phyloP scores from a whole-genome alignment of 2,113 vertebrate genomes.

The Aramus guarauna region DNA sequence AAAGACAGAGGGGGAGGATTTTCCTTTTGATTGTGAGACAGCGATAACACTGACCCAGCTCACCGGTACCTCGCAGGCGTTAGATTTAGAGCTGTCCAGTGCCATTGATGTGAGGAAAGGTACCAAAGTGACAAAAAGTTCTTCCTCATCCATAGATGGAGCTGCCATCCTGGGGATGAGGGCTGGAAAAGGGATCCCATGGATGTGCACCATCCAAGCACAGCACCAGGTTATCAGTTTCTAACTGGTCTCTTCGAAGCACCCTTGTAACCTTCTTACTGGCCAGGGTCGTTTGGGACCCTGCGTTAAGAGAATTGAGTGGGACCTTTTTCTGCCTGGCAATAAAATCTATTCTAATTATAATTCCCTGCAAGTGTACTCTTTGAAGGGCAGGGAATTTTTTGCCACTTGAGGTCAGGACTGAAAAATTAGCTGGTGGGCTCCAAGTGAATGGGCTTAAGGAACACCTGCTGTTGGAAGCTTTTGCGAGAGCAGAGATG shows the following conservation, averaged over 20 bases:
- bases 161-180: too few species aligned
- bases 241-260: not conserved
- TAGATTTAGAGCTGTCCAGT: not conserved
- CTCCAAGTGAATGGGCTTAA: rapidly evolving
- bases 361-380: not conserved
- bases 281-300: not conserved
- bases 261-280: not conserved
- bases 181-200: rapidly evolving
- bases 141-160: not conserved
- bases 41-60: not conserved
- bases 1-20: not conserved
- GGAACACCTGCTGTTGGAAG: not conserved
- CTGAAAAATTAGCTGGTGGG: not conserved
- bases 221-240: not conserved
- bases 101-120: not conserved
- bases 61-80: rapidly evolving
- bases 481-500: not conserved
- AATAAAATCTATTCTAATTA: not conserved
- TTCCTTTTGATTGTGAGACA: not conserved
- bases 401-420: not conserved
- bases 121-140: not conserved
- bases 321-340: not conserved
- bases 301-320: not conserved
- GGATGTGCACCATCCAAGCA: not conserved
- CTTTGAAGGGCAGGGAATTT: not conserved